A percentile compares a stretch with the other conserved stretches of the same genome.
Conservation (phyloP, 2,888 invertebrate genomes). For the Caenorhabditis angaria region DNA sequence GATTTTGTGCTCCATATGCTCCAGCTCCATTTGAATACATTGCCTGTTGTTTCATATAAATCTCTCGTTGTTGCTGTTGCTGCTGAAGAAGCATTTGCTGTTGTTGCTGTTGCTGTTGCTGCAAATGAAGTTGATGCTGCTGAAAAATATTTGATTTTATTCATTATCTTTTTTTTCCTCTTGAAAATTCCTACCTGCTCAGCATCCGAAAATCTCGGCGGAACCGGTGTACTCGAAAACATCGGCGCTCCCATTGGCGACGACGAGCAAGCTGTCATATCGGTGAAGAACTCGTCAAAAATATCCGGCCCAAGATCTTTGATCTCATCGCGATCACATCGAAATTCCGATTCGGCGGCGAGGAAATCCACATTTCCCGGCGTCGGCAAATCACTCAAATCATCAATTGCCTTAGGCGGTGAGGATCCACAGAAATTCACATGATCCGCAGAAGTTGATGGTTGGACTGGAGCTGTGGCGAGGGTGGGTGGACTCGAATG, state of each 20-base stretch:
- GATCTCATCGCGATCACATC: conserved; percentile 7
- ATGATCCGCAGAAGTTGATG: neutral
- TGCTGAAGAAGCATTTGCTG: neutral
- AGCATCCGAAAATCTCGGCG: neutral
- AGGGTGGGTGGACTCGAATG: neutral
- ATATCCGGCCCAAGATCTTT: conserved; percentile 9
- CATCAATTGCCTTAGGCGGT: conserved; percentile 5
- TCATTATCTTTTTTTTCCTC: too few species aligned
- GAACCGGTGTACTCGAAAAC: conserved; percentile 8
- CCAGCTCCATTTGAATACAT: neutral
- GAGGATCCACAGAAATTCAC: neutral
- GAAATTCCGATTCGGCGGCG: conserved; percentile 1
- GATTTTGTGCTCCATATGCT: neutral
- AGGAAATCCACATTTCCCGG: conserved; percentile 10
- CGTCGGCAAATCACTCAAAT: conserved; percentile 10
- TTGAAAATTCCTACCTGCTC: neutral
- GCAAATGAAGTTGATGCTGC: neutral
- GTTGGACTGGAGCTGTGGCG: neutral
- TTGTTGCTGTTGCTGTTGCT: neutral
- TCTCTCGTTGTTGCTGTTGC: neutral
- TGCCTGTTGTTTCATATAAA: neutral
- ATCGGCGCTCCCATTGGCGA: conserved; percentile 6
- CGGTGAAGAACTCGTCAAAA: conserved; percentile 1
- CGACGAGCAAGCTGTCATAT: neutral
- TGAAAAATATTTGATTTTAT: neutral